phyloP scores from a whole-genome alignment of 2,113 vertebrate genomes.

The Tylochromis polylepis region DNA sequence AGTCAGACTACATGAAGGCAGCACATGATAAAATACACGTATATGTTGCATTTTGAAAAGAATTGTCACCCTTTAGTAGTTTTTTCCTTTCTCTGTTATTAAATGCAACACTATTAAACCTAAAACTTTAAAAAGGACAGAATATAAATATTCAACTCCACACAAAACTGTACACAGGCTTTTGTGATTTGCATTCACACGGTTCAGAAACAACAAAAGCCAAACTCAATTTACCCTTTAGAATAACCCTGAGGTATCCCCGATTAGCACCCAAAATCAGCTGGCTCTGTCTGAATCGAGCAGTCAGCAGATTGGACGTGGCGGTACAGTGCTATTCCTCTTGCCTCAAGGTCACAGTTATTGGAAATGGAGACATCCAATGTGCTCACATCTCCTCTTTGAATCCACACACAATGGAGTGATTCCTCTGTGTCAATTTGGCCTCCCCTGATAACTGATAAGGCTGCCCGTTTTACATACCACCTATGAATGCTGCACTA shows the following conservation, averaged over 20 bases:
- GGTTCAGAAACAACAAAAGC: constrained; percentile 25
- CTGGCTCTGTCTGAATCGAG: constrained; percentile 40
- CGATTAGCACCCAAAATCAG: constrained; percentile 51
- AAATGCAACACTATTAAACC: neutral
- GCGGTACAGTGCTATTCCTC: constrained; percentile 29
- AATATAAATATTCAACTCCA: neutral
- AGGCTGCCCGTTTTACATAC: constrained; percentile 56
- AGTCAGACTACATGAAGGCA: neutral
- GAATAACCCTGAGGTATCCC: constrained; percentile 42
- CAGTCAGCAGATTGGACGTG: constrained; percentile 64
- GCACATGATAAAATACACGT: neutral
- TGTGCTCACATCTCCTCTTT: constrained; percentile 66
- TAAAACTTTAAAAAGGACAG: neutral
- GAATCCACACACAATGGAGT: constrained; percentile 63
- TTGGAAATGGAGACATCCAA: constrained; percentile 70
- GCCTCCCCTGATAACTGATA: constrained; percentile 65
- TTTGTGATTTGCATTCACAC: constrained; percentile 1
- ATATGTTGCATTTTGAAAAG: neutral
- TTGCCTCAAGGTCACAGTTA: constrained; percentile 69
- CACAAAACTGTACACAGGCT: neutral
- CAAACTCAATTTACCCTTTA: constrained; percentile 47
- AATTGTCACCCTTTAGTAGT: neutral
- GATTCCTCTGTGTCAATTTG: constrained; percentile 70
- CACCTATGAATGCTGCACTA: constrained; percentile 63
- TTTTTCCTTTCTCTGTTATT: neutral